Evolutionary conservation across 2,113 vertebrate genomes (phyloP).

Genomic region (Trichechus manatus): DNA sequence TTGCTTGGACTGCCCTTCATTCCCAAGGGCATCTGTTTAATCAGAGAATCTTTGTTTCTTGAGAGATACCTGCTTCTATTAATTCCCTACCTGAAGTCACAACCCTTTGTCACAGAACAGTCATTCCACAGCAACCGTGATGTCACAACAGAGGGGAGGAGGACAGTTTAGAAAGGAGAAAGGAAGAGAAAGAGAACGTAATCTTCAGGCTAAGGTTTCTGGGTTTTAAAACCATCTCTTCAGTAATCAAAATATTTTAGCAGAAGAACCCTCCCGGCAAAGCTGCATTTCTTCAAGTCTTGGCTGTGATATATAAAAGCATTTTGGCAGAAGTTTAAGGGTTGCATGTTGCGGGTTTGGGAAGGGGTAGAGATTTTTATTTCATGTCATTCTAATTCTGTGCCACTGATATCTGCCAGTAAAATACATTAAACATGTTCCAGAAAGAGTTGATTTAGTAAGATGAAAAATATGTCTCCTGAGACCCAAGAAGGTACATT

Average conservation of each 20-base stretch:
- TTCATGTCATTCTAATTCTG: slow-evolving; percentile 77
- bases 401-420: slow-evolving; percentile 62
- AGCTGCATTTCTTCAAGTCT: slow-evolving; percentile 38
- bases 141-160: slow-evolving; percentile 6
- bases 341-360: slow-evolving; percentile 33
- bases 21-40: slow-evolving; percentile 57
- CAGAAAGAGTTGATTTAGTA: slow-evolving; percentile 88
- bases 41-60: slow-evolving; percentile 57
- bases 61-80: slow-evolving; percentile 51
- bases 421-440: slow-evolving; percentile 79
- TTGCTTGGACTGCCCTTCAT: neutral
- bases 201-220: slow-evolving; percentile 62
- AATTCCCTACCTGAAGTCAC: slow-evolving; percentile 66
- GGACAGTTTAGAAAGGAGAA: neutral
- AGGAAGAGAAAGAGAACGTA: neutral
- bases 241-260: slow-evolving; percentile 59
- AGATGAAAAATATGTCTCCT: slow-evolving; percentile 85
- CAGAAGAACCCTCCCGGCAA: neutral
- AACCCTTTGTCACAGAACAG: slow-evolving; percentile 67
- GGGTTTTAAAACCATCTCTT: slow-evolving; percentile 56
- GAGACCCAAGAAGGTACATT: slow-evolving; percentile 82
- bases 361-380: slow-evolving; percentile 59
- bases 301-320: neutral
- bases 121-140: slow-evolving; percentile 68
- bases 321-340: slow-evolving; percentile 59